phyloP scores from a whole-genome alignment of 2,888 invertebrate genomes.

The Zygogramma bicolorata region DNA sequence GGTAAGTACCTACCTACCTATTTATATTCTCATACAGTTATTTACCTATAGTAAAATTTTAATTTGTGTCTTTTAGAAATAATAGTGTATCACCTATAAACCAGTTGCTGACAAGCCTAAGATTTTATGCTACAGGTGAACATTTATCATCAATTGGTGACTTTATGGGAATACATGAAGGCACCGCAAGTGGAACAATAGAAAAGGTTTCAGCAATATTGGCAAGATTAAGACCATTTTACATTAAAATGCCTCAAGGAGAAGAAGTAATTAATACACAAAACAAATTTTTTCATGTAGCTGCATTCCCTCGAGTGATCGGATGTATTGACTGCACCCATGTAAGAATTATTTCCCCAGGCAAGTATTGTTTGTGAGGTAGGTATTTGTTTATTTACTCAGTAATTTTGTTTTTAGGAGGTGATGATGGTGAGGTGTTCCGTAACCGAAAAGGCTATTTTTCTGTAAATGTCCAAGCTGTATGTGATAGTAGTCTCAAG shows the following conservation, averaged over 20 bases:
- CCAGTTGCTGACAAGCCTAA: conserved; percentile 25
- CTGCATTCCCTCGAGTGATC: conserved; percentile 24
- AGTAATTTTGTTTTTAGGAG: no score
- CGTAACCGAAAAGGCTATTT: no score
- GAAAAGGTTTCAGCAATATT: conserved; percentile 6
- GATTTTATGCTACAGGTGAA: conserved; percentile 29
- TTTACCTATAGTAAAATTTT: no score
- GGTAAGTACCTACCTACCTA: no score
- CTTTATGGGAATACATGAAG: conserved; percentile 27
- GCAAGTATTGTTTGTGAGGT: background rate
- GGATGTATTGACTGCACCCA: conserved; percentile 20
- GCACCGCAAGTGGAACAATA: conserved; percentile 27
- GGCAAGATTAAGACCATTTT: conserved; percentile 17
- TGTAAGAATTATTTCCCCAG: conserved; percentile 18
- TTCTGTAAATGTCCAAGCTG: no score
- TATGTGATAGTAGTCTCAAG: no score
- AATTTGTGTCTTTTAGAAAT: conserved; percentile 9
- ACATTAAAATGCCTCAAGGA: conserved; percentile 20
- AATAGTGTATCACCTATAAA: conserved; percentile 29
- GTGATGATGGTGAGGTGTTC: no score
- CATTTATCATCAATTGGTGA: conserved; percentile 26
- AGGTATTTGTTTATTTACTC: no score
- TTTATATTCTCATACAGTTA: no score
- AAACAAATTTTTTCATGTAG: conserved; percentile 16
- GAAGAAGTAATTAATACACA: conserved; percentile 6